These are phyloP conservation scores for Pimpla rufipes DNA, from an alignment of 2,888 invertebrate genomes.

Conservation along the genomic window DNA sequence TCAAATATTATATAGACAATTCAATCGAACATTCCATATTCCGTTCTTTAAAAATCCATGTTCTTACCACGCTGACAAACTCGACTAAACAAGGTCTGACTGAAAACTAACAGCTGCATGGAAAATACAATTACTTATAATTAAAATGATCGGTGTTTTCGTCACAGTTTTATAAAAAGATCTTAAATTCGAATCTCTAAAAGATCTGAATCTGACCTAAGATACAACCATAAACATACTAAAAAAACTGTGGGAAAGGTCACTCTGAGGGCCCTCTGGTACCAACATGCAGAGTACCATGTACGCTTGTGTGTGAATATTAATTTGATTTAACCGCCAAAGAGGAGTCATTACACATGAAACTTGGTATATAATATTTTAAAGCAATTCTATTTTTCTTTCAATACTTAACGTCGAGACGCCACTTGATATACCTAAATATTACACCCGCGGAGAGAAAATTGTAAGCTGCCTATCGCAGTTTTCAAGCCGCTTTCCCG, in stretches of 20 bases:
- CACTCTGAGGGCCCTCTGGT: too few relatives aligned
- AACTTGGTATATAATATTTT: too few relatives aligned
- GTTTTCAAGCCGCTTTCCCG: conserved; percentile 24
- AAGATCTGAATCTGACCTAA: too few relatives aligned
- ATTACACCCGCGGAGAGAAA: background rate
- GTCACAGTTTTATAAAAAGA: too few relatives aligned
- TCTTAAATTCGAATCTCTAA: too few relatives aligned
- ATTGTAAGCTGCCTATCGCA: conserved; percentile 41
- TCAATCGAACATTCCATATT: background rate
- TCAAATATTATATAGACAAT: background rate
- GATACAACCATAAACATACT: too few relatives aligned
- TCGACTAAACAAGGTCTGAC: too few relatives aligned
- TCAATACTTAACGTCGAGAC: background rate
- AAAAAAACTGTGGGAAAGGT: too few relatives aligned
- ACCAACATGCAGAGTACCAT: background rate
- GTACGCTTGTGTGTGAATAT: background rate
- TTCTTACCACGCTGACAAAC: background rate
- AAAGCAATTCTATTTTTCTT: too few relatives aligned
- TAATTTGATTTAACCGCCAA: background rate
- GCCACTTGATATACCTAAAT: background rate
- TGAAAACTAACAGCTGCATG: too few relatives aligned
- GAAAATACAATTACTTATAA: too few relatives aligned
- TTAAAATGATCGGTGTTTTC: too few relatives aligned
- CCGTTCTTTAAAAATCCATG: background rate
- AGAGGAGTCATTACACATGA: background rate